Percentiles rank a stretch among this genome's conserved stretches.
phyloP scores from a whole-genome alignment of 2,113 vertebrate species.

The Uropsilus gracilis region DNA sequence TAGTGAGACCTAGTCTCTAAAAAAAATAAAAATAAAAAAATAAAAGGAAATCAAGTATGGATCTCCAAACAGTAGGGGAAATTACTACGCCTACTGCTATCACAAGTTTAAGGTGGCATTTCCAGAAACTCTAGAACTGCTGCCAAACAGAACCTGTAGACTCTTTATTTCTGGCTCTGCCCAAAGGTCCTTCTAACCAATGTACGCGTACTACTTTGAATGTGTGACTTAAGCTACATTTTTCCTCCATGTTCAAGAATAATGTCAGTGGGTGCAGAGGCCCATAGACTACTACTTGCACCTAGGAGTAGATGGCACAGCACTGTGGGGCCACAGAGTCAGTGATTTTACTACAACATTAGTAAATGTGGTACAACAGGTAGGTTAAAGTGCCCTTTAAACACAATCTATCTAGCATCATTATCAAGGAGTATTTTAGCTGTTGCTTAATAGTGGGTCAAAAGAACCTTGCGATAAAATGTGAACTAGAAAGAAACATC shows the following conservation, averaged over 20 bases:
- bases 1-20: no score
- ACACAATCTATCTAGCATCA: not conserved
- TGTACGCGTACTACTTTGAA: not conserved
- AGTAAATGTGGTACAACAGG: not conserved
- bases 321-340: not conserved
- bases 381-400: not conserved
- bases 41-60: constrained; percentile 43
- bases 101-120: not conserved
- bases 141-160: not conserved
- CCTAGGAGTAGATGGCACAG: not conserved
- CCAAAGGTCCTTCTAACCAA: not conserved
- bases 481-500: not conserved
- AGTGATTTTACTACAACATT: constrained; percentile 24
- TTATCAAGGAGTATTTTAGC: not conserved
- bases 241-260: constrained; percentile 20
- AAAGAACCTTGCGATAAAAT: constrained; percentile 17
- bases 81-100: not conserved
- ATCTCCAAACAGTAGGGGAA: not conserved
- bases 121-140: constrained; percentile 13
- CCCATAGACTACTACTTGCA: not conserved
- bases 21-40: no score
- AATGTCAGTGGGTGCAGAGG: not conserved
- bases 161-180: constrained; percentile 30
- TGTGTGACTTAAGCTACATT: constrained; percentile 37
- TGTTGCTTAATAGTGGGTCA: not conserved